Evolutionary conservation across 2,888 invertebrate genomes (phyloP).

Genomic region (Cyclophora albipunctata): DNA sequence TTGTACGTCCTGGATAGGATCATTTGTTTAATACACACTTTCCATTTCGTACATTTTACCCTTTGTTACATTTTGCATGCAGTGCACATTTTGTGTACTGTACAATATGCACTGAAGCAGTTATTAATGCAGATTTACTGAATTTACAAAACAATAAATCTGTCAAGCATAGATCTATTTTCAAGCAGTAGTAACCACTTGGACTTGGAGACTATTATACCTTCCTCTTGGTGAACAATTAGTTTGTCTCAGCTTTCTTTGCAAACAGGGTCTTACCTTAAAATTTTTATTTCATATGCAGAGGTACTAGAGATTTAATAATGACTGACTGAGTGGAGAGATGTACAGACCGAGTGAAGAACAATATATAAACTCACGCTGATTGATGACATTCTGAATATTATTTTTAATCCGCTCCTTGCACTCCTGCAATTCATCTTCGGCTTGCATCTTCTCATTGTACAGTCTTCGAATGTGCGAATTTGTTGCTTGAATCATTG

Average conservation of each 20-base stretch:
- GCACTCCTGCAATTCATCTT: constrained; percentile 91
- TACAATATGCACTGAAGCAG: too few relatives aligned
- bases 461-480: constrained; percentile 91
- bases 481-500: constrained; percentile 96
- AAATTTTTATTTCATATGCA: constrained; percentile 8
- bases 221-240: constrained; percentile 10
- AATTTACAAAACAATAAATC: too few relatives aligned
- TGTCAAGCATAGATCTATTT: too few relatives aligned
- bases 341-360: not conserved
- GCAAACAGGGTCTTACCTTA: constrained; percentile 33
- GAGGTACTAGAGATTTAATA: constrained; percentile 8
- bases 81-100: too few relatives aligned
- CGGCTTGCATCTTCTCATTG: constrained; percentile 88
- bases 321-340: constrained; percentile 7
- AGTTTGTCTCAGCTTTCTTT: constrained; percentile 13
- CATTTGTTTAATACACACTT: too few relatives aligned
- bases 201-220: not conserved
- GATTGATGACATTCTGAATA: constrained; percentile 89
- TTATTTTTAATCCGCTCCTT: constrained; percentile 88
- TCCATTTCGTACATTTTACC: too few relatives aligned
- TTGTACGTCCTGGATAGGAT: too few relatives aligned
- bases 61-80: too few relatives aligned
- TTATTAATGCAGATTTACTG: too few relatives aligned
- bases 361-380: constrained; percentile 85
- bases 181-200: too few relatives aligned